phyloP scores from a whole-genome alignment of 1,140 invertebrate genomes.

The Drosophila azteca region DNA sequence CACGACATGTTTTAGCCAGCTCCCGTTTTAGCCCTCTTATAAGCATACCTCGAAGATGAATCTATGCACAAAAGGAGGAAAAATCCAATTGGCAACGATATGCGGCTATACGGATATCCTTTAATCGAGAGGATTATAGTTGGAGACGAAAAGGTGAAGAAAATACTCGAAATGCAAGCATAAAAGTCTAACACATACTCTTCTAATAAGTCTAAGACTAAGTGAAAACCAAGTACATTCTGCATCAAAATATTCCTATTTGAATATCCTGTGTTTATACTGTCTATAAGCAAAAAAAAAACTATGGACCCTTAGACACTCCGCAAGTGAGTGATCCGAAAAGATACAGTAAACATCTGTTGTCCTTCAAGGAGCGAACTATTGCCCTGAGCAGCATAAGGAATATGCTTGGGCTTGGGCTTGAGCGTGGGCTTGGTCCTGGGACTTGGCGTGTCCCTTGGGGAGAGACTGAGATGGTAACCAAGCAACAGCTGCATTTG shows the following conservation, averaged over 20 bases:
- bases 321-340: conserved; percentile 21
- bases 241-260: too few species aligned
- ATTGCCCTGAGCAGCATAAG: conserved; percentile 45
- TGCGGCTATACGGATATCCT: too few species aligned
- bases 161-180: too few species aligned
- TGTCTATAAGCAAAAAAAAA: too few species aligned
- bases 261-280: too few species aligned
- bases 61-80: conserved; percentile 54
- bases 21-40: background rate
- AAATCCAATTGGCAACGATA: too few species aligned
- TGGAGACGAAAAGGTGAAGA: too few species aligned
- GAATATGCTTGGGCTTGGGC: conserved; percentile 16
- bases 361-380: conserved; percentile 66
- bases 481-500: conserved; percentile 80
- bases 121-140: too few species aligned
- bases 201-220: too few species aligned
- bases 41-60: conserved; percentile 35
- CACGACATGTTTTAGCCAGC: conserved; percentile 16
- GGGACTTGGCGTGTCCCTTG: conserved; percentile 26
- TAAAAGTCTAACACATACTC: too few species aligned
- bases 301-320: too few species aligned
- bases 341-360: conserved; percentile 60
- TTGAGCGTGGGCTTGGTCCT: too few species aligned
- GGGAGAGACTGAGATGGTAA: conserved; percentile 46
- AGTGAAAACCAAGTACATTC: conserved; percentile 42